Conservation (phyloP, 2,888 invertebrate species). For the Xestia sexstrigata region DNA sequence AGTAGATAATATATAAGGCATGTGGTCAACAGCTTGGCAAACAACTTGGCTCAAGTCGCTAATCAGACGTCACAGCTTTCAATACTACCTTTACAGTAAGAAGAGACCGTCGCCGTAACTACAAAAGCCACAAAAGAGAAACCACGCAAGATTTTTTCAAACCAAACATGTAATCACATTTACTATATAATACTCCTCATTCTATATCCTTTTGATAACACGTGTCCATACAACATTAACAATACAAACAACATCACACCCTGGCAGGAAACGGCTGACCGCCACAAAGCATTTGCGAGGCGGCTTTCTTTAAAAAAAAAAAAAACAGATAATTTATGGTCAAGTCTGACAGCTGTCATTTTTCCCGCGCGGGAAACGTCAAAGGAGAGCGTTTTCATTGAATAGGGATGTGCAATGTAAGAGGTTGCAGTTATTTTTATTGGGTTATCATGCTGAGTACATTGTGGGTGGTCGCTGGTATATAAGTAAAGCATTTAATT, state of each 20-base stretch:
- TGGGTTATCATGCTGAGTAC: slow-evolving; percentile 21
- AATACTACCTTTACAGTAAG: slow-evolving; percentile 9
- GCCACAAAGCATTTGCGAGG: slow-evolving; percentile 65
- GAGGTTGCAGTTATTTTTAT: slow-evolving; percentile 42
- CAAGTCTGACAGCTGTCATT: slow-evolving; percentile 81
- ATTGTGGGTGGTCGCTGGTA: slow-evolving; percentile 41
- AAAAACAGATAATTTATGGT: slow-evolving; percentile 71
- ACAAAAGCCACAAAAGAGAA: slow-evolving; percentile 15
- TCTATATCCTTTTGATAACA: slow-evolving; percentile 65
- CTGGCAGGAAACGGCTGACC: slow-evolving; percentile 75
- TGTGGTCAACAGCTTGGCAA: neutral
- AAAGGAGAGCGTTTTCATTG: slow-evolving; percentile 61
- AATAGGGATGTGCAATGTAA: slow-evolving; percentile 47
- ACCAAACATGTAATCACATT: slow-evolving; percentile 67
- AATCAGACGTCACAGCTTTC: slow-evolving; percentile 7
- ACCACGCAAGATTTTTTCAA: slow-evolving; percentile 41
- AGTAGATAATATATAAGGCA: neutral
- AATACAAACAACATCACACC: slow-evolving; percentile 68
- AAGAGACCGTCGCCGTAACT: neutral
- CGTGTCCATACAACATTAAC: slow-evolving; percentile 58
- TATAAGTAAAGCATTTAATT: neutral
- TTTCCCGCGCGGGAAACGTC: slow-evolving; percentile 75
- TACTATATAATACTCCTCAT: slow-evolving; percentile 60
- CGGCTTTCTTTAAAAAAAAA: slow-evolving; percentile 68
- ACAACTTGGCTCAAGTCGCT: neutral